Evolutionary conservation across 1,140 invertebrate genomes (phyloP), one percentile per base, ranked within the genome.

Genomic region (Papilio machaon): DNA sequence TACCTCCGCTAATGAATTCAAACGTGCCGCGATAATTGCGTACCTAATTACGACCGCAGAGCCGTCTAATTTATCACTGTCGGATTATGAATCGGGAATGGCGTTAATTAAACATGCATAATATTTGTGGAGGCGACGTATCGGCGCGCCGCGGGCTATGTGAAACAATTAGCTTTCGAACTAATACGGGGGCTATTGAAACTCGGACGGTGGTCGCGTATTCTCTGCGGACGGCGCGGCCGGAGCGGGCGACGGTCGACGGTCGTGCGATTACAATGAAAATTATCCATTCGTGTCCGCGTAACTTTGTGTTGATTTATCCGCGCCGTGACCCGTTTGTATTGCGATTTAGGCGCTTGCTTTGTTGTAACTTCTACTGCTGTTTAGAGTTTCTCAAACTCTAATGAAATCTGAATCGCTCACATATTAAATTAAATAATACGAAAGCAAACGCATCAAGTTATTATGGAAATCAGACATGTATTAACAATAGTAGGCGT

Each of bases 11-110:
- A 93, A 92, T 94, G 92, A 92, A 94, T 93, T 94, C 91, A 93
- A 93, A 92, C 91, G 90, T 88, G 88, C 90, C 88, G 91, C 91
- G 89, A 91, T 94, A 94, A 94, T 94, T 93, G 93, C 92, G 92
- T 88, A 91, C 88, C 91, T 93, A 93, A 93, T 94, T 92, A 94
- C 90, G 87, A 84, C 86, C 89, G 91, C 88, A 87, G 88, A 85
- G 85, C 87, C 84, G 85, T 90, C 89, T 91, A 90, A 93, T 94
- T 92, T 93, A 94, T 94, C 91, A 94, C 88, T 94, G 93, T 94
- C 93, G 91, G 92, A 93, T 94, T 94, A 94, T 92, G 93, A 94
- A 93, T 94, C 93, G 92, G 90, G 89, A 90, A 91, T 89, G 86
- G 89, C 90, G 88, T 90, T 93, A 92, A 94, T 94, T 90, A 92